Evolutionary conservation across 2,113 vertebrate genomes (phyloP), one percentile per base, ranked within the genome.

Genomic region (Ptilorrhoa leucosticta): DNA sequence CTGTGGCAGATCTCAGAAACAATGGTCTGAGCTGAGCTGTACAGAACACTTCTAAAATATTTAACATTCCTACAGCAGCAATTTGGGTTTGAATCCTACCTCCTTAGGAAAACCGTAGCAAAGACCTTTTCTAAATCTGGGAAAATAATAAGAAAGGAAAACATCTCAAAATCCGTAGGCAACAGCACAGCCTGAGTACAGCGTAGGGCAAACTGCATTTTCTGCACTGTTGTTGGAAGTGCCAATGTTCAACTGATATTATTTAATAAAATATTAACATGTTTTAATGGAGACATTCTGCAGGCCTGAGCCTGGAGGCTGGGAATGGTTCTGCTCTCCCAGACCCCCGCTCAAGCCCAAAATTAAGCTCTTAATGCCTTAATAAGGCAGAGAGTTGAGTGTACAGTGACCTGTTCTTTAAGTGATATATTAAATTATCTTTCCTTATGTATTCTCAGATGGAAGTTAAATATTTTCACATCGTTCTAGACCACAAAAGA

Each of bases 1-100:
- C 64, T 23, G 57, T 88, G 96, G 97, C 31, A 66, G 81, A 66
- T 93, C 95, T 89, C 83, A 97, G 71, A 97, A 96, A 95, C 97
- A 96, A 92, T 83, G 86, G 92, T 58, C 94, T 95, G 87, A 89
- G 69, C 93, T 91, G 75, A 96, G 91, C 53, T n/a, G 44, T 60
- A 47, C 22, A 39, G 88, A 96, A 70, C 60, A 18, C 91, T 92
- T 71, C 73, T 56, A 1, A 71, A 72, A 22, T 87, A 82, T 83
- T 93, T 93, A 33, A 90, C 96, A 71, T 90, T 87, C 70, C 88
- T 83, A 60, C 58, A 71, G 19, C 50, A 93, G 77, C 78, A 76
- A 31, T 75, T 68, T 16, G 54, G 85, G 45, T 95, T 90, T 84
- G 91, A 93, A 73, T 92, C 78, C 47, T 40, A 15, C 84, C 95